These are phyloP conservation scores for Amazona ochrocephala DNA, from an alignment of 2,797 vertebrate genomes.

Conservation along the genomic window DNA sequence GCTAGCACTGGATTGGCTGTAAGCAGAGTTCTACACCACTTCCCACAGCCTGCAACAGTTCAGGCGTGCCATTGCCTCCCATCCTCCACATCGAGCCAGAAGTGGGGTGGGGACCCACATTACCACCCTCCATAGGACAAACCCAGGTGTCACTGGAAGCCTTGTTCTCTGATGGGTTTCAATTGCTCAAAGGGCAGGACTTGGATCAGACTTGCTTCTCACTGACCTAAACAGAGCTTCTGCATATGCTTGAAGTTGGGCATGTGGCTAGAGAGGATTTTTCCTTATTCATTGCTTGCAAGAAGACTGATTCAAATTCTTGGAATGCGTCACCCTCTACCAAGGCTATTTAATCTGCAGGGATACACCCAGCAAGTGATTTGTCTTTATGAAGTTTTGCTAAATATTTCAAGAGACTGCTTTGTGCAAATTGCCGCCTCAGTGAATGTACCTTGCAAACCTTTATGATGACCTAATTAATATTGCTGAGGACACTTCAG, in stretches of 20 bases:
- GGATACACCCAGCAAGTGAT: neutral
- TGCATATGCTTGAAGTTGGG: neutral
- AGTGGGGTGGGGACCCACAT: neutral
- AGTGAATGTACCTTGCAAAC: neutral
- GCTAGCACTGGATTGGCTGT: neutral
- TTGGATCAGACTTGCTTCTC: neutral
- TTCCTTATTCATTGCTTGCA: neutral
- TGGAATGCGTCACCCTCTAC: neutral
- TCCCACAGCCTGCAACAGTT: neutral
- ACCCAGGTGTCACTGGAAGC: neutral
- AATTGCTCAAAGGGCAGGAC: neutral
- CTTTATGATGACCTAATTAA: neutral
- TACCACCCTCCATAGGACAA: neutral
- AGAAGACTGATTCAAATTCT: neutral
- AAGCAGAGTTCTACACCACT: neutral
- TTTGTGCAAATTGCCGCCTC: neutral
- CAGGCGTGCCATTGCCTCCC: neutral
- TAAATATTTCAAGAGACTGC: neutral
- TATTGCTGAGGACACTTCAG: neutral
- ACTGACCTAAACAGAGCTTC: neutral
- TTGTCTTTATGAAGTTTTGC: neutral
- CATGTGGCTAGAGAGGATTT: neutral
- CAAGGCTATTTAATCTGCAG: neutral
- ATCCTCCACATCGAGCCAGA: fast-evolving
- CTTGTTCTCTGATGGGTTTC: neutral